phyloP scores from a whole-genome alignment of 2,888 invertebrate species.

The Amiota communis region DNA sequence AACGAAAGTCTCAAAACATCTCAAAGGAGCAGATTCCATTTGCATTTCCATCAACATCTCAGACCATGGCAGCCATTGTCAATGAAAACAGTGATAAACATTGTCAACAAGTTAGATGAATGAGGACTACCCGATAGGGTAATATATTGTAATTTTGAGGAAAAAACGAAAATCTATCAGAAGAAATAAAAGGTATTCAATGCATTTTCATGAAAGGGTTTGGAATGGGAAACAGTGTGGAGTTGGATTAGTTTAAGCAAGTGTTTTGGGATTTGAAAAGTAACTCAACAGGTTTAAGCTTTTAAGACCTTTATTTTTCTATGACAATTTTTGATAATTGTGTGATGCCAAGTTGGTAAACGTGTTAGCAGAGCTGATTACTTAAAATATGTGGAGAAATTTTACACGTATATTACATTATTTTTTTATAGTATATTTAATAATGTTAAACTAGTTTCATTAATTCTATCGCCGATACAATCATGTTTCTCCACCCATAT shows the following conservation, averaged over 20 bases:
- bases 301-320: constrained; percentile 58
- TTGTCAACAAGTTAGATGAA: constrained; percentile 34
- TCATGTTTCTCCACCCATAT: too few relatives aligned
- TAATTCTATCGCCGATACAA: too few relatives aligned
- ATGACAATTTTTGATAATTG: constrained; percentile 20
- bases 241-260: constrained; percentile 63
- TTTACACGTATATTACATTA: too few relatives aligned
- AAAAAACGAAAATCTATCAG: constrained; percentile 38
- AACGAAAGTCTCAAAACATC: constrained; percentile 39
- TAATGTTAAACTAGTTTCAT: too few relatives aligned
- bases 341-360: constrained; percentile 48
- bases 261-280: constrained; percentile 72
- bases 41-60: constrained; percentile 51
- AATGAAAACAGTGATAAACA: constrained; percentile 64
- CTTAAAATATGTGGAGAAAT: constrained; percentile 42
- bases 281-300: constrained; percentile 74
- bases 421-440: too few relatives aligned
- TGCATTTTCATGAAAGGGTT: constrained; percentile 17
- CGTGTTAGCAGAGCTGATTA: too few relatives aligned
- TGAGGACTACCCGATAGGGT: constrained; percentile 25
- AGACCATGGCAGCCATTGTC: constrained; percentile 59
- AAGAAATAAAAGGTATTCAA: constrained; percentile 26
- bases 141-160: constrained; percentile 14
- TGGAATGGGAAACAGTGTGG: neutral
- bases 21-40: constrained; percentile 41